Percentiles rank a stretch among this genome's conserved stretches.
Evolutionary conservation across 2,113 vertebrate species (phyloP).

Genomic region (Otus sunia): DNA sequence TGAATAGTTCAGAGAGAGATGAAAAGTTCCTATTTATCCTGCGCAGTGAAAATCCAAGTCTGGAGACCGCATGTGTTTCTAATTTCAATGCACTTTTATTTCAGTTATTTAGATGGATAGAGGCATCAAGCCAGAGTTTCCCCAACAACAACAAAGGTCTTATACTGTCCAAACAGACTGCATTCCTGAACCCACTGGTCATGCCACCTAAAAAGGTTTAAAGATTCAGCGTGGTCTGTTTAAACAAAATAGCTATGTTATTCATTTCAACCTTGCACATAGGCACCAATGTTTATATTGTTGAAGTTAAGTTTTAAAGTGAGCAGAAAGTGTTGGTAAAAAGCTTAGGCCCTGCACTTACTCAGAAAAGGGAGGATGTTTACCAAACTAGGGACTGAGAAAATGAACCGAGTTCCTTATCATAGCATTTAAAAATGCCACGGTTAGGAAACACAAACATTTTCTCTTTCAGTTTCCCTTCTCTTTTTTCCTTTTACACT

Average conservation of each 20-base stretch:
- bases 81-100: constrained; percentile 67
- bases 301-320: constrained; percentile 4
- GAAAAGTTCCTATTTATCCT: constrained; percentile 69
- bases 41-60: constrained; percentile 51
- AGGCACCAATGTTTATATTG: constrained; percentile 28
- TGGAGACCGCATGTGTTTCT: constrained; percentile 68
- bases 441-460: not conserved
- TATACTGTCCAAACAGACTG: constrained; percentile 65
- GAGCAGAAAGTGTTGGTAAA: constrained; percentile 36
- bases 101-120: constrained; percentile 67
- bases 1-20: constrained; percentile 32
- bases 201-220: constrained; percentile 56
- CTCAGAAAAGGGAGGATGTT: not conserved
- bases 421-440: not conserved
- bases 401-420: not conserved
- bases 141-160: constrained; percentile 69
- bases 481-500: not conserved
- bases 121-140: constrained; percentile 70
- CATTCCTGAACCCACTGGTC: constrained; percentile 56
- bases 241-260: constrained; percentile 24
- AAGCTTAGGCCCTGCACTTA: not conserved
- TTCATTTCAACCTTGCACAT: not conserved
- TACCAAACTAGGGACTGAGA: not conserved
- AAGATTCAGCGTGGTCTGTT: constrained; percentile 35
- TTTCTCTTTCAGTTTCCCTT: not conserved